A percentile compares a stretch with the other conserved stretches of the same genome.
Evolutionary conservation across 2,113 vertebrate genomes (phyloP).

Genomic region (Psophia crepitans): DNA sequence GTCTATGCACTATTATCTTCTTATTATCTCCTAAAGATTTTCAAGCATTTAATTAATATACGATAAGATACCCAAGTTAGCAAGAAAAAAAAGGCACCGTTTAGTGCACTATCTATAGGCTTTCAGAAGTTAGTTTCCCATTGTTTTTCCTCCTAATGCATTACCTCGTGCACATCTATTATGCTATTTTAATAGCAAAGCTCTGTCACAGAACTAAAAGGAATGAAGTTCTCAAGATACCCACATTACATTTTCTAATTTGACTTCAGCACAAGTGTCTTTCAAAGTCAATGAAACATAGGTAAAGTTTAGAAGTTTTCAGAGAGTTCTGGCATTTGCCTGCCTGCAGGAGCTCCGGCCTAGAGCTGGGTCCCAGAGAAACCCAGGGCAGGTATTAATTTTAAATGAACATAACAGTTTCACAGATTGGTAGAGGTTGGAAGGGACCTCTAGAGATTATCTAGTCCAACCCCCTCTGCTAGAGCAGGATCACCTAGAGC

Average conservation of each 20-base stretch:
- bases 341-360: background rate
- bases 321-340: background rate
- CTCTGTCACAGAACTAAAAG: conserved; percentile 48
- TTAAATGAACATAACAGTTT: background rate
- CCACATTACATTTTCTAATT: background rate
- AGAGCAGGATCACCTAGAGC: too few relatives aligned
- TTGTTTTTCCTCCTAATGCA: conserved; percentile 49
- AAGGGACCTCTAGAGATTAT: too few relatives aligned
- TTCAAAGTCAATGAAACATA: background rate
- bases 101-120: conserved; percentile 57
- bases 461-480: too few relatives aligned
- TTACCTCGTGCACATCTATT: conserved; percentile 19
- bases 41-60: conserved; percentile 65
- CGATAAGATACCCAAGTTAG: conserved; percentile 58
- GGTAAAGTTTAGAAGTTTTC: background rate
- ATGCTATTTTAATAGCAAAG: conserved; percentile 37
- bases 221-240: conserved; percentile 15
- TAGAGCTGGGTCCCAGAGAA: background rate
- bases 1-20: conserved; percentile 44
- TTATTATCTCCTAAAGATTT: conserved; percentile 62
- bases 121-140: conserved; percentile 40
- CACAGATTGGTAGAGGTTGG: too few relatives aligned
- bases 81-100: background rate
- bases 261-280: background rate
- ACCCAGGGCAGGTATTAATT: background rate